Percentiles rank a stretch among this genome's conserved stretches.
phyloP scores from a whole-genome alignment of 2,797 vertebrate species.

The Pseudochirops corinnae region DNA sequence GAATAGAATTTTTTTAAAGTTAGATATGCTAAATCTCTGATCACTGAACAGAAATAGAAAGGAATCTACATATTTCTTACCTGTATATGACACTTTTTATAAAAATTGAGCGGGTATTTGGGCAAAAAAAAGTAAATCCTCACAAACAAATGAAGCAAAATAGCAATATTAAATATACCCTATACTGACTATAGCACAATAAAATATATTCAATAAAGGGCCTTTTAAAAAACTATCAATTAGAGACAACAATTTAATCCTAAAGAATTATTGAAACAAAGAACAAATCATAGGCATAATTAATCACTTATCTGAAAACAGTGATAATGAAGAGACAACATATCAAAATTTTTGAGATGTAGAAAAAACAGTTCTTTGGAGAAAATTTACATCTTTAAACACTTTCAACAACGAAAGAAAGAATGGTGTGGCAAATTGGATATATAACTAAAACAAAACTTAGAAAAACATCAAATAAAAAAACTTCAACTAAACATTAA shows the following conservation, averaged over 20 bases:
- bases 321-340: background rate
- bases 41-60: background rate
- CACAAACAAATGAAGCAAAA: too few species aligned
- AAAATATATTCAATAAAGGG: background rate
- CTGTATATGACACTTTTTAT: background rate
- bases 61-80: background rate
- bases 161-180: background rate
- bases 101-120: background rate
- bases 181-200: background rate
- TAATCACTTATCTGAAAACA: background rate
- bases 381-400: background rate
- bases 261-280: background rate
- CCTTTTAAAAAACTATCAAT: background rate
- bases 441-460: background rate
- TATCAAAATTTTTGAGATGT: background rate
- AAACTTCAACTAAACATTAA: background rate
- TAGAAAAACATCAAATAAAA: background rate
- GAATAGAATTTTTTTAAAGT: background rate
- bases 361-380: background rate
- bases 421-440: background rate
- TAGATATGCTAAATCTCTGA: background rate
- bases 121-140: too few species aligned
- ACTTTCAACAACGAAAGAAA: background rate
- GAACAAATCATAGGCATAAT: background rate
- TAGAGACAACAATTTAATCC: background rate